Base-by-base conservation (phyloP, 2,888 invertebrate species). In the Unio pictorum region DNA sequence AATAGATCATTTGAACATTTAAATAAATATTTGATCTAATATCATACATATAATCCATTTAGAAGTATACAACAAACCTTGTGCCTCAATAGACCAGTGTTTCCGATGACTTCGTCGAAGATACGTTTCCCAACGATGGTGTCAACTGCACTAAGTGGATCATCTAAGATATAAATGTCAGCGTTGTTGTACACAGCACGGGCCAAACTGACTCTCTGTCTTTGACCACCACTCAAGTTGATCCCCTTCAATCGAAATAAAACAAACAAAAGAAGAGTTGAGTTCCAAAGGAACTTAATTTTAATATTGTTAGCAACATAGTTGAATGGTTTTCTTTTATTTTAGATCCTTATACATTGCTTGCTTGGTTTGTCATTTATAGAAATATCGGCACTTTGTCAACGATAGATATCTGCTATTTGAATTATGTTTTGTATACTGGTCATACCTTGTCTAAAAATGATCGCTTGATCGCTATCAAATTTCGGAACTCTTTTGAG, bases 61-160 rank as follows among this genome's bases (percentile, higher is more conserved):
- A 45, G 45, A 45, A 45, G 15, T 45, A 45, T 45, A 15, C 45
- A 45, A 20, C 66, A 62, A 69, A 90, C 90, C 86, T 91, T 92
- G 57, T 89, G 83, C 62, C 86, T 83, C 11, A 92, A 85, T 1
- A 92, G 61, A 34, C 92, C 92, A 55, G 92, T 92, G 0, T 95
- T 94, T 56, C 97, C 96, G 74, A 99, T 93, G 55, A 96, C 96
- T 90, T 97, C 93, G 80, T 98, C 96, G 88, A 99, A 99, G 86
- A 99, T 97, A 89, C 98, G 98, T 91, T 97, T 97, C 26, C 98
- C 98, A 5, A 99, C 98, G 89, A 99, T 98, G 45, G 97, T 94
- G 90, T 99, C 99, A 1, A 99, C 98, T 7, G 98, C 98, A 88
- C 96, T 96, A 66, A 93, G 89, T 1, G 99, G 98, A 92, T 99